Percentiles rank a stretch among this genome's conserved stretches.
Evolutionary conservation across 35 echinoderm and acorn worm genomes (phyloP).

Genomic region (Lytechinus variegatus): DNA sequence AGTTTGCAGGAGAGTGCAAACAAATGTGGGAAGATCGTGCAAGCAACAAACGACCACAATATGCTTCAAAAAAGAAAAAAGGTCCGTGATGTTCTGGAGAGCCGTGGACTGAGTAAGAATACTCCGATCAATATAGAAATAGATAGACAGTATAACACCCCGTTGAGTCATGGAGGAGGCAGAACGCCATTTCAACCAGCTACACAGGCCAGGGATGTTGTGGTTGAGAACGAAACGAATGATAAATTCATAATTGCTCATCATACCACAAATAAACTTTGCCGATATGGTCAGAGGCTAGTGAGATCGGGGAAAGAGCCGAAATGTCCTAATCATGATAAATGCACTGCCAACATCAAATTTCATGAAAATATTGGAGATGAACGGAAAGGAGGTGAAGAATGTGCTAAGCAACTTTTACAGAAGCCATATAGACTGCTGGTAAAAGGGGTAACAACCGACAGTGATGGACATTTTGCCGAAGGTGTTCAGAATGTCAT

Average conservation of each 20-base stretch:
- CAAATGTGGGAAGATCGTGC: neutral
- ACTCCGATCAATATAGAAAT: neutral
- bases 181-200: neutral
- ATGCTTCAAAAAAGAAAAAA: neutral
- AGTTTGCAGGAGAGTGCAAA: neutral
- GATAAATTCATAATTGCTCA: neutral
- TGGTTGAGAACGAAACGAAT: neutral
- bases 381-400: no score
- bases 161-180: neutral
- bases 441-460: no score
- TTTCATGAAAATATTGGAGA: no score
- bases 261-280: no score
- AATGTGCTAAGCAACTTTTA: no score
- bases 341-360: no score
- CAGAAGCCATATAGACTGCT: no score
- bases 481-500: no score
- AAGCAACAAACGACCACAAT: neutral
- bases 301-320: no score
- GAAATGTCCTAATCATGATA: no score
- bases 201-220: neutral
- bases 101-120: neutral
- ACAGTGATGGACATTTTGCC: no score
- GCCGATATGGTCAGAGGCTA: no score
- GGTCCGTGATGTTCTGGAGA: neutral
- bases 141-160: neutral